Conservation (phyloP, 2,797 vertebrate genomes). For the Amblyopsis hoosieri region DNA sequence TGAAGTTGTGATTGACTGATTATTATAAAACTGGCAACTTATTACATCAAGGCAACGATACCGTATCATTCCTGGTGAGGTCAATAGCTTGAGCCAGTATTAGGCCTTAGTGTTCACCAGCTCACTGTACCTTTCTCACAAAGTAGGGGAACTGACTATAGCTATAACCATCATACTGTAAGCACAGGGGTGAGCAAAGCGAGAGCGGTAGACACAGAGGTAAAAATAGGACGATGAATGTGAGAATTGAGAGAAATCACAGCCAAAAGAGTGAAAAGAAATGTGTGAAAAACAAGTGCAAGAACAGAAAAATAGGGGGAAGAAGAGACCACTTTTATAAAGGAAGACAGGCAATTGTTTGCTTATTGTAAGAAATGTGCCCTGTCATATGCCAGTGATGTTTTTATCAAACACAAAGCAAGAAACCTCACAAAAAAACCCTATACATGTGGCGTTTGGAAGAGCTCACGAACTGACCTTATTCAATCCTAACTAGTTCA, state of each 20-base stretch:
- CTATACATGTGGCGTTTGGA: background rate
- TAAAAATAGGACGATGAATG: background rate
- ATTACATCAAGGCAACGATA: background rate
- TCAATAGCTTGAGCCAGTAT: conserved; percentile 2
- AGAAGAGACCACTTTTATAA: background rate
- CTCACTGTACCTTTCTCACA: background rate
- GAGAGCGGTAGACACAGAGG: background rate
- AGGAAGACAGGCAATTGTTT: background rate
- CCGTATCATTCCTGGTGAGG: background rate
- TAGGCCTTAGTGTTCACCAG: conserved; percentile 6
- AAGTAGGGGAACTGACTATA: background rate
- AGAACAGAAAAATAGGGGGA: no score
- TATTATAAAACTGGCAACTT: no score
- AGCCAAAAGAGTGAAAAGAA: background rate
- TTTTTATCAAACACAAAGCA: background rate
- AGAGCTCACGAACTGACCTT: background rate
- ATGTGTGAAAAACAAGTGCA: background rate
- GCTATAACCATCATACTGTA: background rate
- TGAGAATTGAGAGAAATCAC: background rate
- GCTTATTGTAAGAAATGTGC: conserved; percentile 4
- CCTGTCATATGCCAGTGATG: conserved; percentile 11
- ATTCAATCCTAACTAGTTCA: conserved; percentile 1
- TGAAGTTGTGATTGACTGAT: no score
- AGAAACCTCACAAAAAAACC: background rate
- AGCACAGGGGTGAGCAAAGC: no score